Conservation (phyloP, 2,797 vertebrate genomes). For the Phataginus tricuspis region DNA sequence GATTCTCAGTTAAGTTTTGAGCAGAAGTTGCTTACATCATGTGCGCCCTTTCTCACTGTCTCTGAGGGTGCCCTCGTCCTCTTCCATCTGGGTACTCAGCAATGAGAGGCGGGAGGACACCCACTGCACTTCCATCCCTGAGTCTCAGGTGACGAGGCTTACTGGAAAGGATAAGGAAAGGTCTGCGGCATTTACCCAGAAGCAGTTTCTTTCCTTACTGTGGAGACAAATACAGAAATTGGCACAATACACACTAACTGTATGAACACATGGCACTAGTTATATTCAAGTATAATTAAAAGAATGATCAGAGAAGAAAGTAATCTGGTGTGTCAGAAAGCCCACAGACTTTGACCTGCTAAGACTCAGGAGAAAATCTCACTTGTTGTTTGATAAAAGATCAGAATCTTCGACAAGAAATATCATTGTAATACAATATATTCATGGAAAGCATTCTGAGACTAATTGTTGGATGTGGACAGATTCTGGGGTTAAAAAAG, state of each 20-base stretch:
- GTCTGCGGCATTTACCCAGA: not conserved
- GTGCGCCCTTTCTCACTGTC: not conserved
- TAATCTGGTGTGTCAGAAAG: not conserved
- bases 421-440: not conserved
- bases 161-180: not conserved
- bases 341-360: not conserved
- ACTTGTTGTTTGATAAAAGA: not conserved
- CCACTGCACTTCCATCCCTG: not conserved
- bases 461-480: not conserved
- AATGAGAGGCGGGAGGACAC: not conserved
- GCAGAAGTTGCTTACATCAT: not conserved
- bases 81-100: no score
- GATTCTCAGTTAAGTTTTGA: not conserved
- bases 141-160: not conserved
- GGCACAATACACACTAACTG: not conserved
- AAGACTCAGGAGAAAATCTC: not conserved
- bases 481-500: not conserved
- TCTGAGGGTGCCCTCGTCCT: not conserved
- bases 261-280: not conserved
- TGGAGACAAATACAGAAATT: constrained; percentile 14
- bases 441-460: constrained; percentile 12
- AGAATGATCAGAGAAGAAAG: constrained; percentile 17
- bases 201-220: not conserved
- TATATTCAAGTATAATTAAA: constrained; percentile 8
- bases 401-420: constrained; percentile 33